Evolutionary conservation across 2,888 invertebrate species (phyloP), one percentile per base, ranked within the genome.

Genomic region (Sinohyriopsis cumingii): DNA sequence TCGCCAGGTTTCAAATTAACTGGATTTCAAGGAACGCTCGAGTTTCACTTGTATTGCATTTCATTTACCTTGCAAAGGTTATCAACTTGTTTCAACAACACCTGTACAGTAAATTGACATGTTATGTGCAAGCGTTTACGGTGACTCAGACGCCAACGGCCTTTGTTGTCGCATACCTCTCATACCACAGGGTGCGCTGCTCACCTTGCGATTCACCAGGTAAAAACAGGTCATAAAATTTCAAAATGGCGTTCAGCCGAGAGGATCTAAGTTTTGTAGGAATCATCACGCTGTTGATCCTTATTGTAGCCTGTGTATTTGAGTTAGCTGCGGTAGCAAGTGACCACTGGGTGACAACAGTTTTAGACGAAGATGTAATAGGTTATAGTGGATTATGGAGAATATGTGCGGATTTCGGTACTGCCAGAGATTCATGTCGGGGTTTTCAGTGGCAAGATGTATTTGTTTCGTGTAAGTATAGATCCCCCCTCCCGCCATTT

Each of bases 381-480:
- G 78, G 78, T 45, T 82, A 73, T 62, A 73, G 68, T 33, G 81
- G 81, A 20, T 65, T 82, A 20, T 82, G 81, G 81, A 74, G 75
- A 55, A 78, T 72, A 6, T 82, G 81, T 69, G 70, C 78, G 5
- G 72, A 82, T 62, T 68, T 77, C 33, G 76, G 69, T 15, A 59
- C 64, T 20, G 67, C 69, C n/a, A 61, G 68, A 28, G 76, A 73
- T 57, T 63, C 72, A 24, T 82, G 81, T 64, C 65, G 73, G 18
- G 76, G 72, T n/a, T 82, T 82, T 63, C 62, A 74, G n/a, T 82
- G 82, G 82, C 77, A 75, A 62, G 82, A 82, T 66, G 69, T 71
- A 20, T 80, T 80, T 61, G 79, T 80, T 57, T 80, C 80, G 22
- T 80, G 82, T 82, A 78, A 76, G 82, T 76, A 20, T 57, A 20